These are phyloP conservation scores for Steromphala cineraria DNA, from an alignment of 2,888 invertebrate species.

Conservation along the genomic window DNA sequence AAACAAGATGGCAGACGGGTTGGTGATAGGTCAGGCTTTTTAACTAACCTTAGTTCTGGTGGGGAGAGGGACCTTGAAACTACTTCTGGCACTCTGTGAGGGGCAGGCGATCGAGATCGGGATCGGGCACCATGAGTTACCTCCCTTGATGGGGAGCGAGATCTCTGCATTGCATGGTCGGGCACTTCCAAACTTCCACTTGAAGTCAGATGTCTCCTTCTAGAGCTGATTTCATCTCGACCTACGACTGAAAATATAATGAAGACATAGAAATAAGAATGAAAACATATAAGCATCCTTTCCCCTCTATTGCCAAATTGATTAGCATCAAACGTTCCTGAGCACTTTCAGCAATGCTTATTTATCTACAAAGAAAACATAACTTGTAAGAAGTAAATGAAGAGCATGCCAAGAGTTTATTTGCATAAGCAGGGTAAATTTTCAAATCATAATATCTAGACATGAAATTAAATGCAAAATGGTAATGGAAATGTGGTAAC, in stretches of 20 bases:
- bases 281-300: too few species aligned
- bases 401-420: not conserved
- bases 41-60: slow-evolving; percentile 79
- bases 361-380: too few species aligned
- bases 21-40: not conserved
- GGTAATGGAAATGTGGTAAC: too few species aligned
- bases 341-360: too few species aligned
- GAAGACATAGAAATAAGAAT: too few species aligned
- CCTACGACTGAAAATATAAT: slow-evolving; percentile 46
- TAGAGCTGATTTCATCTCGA: slow-evolving; percentile 51
- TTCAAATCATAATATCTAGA: too few species aligned
- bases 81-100: slow-evolving; percentile 63
- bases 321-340: too few species aligned
- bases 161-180: slow-evolving; percentile 53
- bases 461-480: too few species aligned
- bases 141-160: slow-evolving; percentile 56
- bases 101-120: slow-evolving; percentile 65
- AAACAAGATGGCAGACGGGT: too few species aligned
- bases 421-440: not conserved
- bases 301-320: too few species aligned
- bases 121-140: slow-evolving; percentile 43
- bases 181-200: slow-evolving; percentile 65
- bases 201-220: slow-evolving; percentile 45
- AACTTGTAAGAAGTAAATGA: not conserved
- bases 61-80: slow-evolving; percentile 86